phyloP scores from a whole-genome alignment of 2,113 vertebrate species.

The Neodon shergylaensis region DNA sequence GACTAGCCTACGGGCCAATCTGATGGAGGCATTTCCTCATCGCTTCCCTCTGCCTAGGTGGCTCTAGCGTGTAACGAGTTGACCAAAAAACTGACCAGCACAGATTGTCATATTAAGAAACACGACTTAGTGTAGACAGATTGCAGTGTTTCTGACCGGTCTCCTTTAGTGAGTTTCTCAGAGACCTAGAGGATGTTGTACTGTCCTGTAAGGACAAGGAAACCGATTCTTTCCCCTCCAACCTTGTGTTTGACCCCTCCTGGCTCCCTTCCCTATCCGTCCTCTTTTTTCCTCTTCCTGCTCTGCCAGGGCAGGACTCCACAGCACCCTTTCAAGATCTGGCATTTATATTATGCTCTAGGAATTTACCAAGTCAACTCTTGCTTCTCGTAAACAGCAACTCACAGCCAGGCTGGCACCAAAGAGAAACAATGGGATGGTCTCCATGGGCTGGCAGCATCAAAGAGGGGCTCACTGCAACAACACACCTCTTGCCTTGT shows the following conservation, averaged over 20 bases:
- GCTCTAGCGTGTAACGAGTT: neutral
- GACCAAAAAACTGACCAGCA: neutral
- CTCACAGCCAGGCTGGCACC: neutral
- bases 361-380: conserved; percentile 47
- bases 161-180: neutral
- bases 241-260: neutral
- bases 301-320: neutral
- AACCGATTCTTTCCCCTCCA: neutral
- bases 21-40: neutral
- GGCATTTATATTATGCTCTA: conserved; percentile 37
- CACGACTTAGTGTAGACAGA: neutral
- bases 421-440: neutral
- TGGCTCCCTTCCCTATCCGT: conserved; percentile 16
- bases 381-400: neutral
- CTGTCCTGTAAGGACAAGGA: neutral
- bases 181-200: neutral
- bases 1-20: neutral
- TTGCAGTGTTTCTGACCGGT: neutral
- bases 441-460: neutral
- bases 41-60: neutral
- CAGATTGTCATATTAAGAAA: conserved; percentile 7
- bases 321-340: neutral
- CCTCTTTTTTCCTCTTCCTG: neutral
- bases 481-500: neutral
- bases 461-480: neutral